phyloP scores from a whole-genome alignment of 1,140 invertebrate species.

The Cyphomyrmex costatus region DNA sequence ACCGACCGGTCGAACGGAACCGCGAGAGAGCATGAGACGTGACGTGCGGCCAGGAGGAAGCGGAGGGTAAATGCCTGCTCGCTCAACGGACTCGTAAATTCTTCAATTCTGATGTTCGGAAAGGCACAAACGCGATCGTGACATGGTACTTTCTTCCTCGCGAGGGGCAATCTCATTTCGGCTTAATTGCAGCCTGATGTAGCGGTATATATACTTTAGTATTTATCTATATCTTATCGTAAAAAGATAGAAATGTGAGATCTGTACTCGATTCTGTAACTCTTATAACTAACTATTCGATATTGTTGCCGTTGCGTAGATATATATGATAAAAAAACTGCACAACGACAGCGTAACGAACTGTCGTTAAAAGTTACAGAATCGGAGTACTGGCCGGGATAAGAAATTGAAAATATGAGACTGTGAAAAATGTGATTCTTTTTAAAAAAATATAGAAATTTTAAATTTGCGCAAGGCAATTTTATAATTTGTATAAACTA shows the following conservation, averaged over 20 bases:
- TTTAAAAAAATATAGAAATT: neutral
- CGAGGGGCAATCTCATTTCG: slow-evolving; percentile 44
- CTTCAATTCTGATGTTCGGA: slow-evolving; percentile 73
- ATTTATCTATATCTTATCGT: neutral
- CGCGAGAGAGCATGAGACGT: slow-evolving; percentile 56
- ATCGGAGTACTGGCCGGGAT: neutral
- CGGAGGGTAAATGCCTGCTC: slow-evolving; percentile 61
- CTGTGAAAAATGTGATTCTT: neutral
- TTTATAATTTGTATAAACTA: neutral
- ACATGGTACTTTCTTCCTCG: slow-evolving; percentile 24
- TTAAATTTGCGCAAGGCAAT: neutral
- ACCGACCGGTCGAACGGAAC: slow-evolving; percentile 46
- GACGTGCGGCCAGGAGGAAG: slow-evolving; percentile 30
- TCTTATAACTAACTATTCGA: too few species aligned
- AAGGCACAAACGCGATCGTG: slow-evolving; percentile 60
- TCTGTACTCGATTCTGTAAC: too few species aligned
- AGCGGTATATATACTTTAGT: slow-evolving; percentile 13
- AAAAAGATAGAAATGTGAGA: neutral
- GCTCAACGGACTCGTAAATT: slow-evolving; percentile 72
- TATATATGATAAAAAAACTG: too few species aligned
- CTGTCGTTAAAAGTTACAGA: too few species aligned
- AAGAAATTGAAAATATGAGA: neutral
- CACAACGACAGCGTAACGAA: too few species aligned
- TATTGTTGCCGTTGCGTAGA: too few species aligned
- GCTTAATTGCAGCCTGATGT: slow-evolving; percentile 62